Conservation (phyloP, 2,113 vertebrate species). For the Callaeas wilsoni region DNA sequence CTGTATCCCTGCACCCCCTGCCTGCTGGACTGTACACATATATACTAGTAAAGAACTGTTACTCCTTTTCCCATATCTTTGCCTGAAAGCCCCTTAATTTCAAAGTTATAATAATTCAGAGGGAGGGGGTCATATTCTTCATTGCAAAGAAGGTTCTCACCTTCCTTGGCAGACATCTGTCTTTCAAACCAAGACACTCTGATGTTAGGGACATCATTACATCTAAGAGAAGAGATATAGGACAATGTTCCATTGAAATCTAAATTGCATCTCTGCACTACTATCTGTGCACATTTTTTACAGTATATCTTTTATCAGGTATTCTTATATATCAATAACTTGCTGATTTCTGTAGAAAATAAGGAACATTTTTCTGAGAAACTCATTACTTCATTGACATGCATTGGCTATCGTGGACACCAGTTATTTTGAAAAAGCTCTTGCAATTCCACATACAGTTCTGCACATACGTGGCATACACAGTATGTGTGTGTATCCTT, state of each 20-base stretch:
- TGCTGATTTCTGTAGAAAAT: neutral
- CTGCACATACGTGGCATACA: neutral
- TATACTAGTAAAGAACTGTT: neutral
- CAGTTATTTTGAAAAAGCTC: neutral
- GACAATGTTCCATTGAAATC: neutral
- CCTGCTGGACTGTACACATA: rapidly evolving
- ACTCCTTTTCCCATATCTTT: neutral
- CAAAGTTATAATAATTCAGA: neutral
- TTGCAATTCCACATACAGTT: neutral
- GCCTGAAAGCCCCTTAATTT: neutral
- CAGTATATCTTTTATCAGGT: neutral
- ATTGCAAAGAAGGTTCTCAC: neutral
- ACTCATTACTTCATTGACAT: neutral
- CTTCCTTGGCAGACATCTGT: no score
- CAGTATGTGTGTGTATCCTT: neutral
- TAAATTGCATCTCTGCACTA: neutral
- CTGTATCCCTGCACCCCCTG: rapidly evolving
- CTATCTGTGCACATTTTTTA: neutral
- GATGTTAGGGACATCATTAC: no score
- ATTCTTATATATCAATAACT: neutral
- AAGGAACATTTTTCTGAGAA: neutral
- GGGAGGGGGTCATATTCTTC: neutral
- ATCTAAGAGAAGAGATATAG: neutral
- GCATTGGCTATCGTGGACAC: no score
- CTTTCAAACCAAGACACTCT: neutral